Evolutionary conservation across 2,797 vertebrate species (phyloP).

Genomic region (Sarcoramphus papa): DNA sequence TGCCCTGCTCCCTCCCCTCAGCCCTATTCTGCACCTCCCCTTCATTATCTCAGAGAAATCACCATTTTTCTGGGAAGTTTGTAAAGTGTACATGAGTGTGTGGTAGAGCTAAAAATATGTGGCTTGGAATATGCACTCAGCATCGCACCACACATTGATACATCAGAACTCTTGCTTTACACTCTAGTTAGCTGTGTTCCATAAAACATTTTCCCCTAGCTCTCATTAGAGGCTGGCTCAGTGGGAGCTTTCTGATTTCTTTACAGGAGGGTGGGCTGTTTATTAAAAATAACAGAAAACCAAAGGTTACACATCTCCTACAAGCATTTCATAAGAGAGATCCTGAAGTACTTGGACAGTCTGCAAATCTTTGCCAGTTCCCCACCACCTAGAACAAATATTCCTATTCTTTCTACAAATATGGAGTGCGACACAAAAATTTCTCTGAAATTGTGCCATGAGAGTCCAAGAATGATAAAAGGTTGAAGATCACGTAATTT

Average conservation of each 20-base stretch:
- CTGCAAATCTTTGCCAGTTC: background rate
- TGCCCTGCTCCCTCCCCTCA: conserved; percentile 15
- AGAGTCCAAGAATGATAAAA: background rate
- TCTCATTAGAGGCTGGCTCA: background rate
- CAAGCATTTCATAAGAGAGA: background rate
- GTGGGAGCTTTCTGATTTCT: background rate
- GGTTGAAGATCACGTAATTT: background rate
- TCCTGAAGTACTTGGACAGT: background rate
- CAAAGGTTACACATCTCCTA: background rate
- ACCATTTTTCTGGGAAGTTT: conserved; percentile 1
- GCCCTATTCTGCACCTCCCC: background rate
- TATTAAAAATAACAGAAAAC: background rate
- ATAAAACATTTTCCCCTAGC: background rate
- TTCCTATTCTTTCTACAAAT: background rate
- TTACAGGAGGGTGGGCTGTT: background rate
- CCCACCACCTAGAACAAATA: background rate
- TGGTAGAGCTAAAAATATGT: background rate
- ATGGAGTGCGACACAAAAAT: background rate
- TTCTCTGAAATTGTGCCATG: background rate
- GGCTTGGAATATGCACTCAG: background rate
- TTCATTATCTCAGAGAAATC: background rate
- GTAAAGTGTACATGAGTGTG: background rate
- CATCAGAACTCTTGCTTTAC: background rate
- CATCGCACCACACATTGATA: background rate
- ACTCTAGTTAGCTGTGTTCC: background rate